Evolutionary conservation across 2,797 vertebrate genomes (phyloP).

Genomic region (Cossypha polioptera): DNA sequence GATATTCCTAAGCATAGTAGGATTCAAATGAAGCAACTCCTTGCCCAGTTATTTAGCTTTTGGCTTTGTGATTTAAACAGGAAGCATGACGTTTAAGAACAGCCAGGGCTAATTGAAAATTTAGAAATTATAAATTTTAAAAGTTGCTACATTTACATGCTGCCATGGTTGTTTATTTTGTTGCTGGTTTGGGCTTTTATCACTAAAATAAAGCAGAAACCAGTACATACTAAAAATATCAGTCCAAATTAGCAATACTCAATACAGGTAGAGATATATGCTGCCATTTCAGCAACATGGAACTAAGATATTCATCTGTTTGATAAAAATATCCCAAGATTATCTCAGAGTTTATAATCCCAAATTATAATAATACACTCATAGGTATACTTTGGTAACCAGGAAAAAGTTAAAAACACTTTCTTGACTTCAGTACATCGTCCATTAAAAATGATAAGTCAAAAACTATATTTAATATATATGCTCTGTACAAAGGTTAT

Average conservation of each 20-base stretch:
- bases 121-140: background rate
- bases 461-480: background rate
- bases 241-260: background rate
- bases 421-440: background rate
- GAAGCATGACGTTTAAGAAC: background rate
- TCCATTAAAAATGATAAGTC: background rate
- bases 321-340: background rate
- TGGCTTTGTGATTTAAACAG: background rate
- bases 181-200: background rate
- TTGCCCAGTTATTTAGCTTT: background rate
- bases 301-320: background rate
- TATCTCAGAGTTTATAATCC: background rate
- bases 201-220: background rate
- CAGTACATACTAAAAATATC: background rate
- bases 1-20: background rate
- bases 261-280: background rate
- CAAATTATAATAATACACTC: background rate
- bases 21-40: background rate
- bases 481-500: background rate
- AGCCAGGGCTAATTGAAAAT: background rate
- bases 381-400: background rate
- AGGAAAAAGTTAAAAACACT: background rate
- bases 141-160: conserved; percentile 17
- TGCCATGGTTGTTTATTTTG: background rate
- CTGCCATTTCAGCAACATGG: background rate